A percentile compares a stretch with the other conserved stretches of the same genome.
phyloP scores from a whole-genome alignment of 2,888 invertebrate genomes.

The Ctena decussata region DNA sequence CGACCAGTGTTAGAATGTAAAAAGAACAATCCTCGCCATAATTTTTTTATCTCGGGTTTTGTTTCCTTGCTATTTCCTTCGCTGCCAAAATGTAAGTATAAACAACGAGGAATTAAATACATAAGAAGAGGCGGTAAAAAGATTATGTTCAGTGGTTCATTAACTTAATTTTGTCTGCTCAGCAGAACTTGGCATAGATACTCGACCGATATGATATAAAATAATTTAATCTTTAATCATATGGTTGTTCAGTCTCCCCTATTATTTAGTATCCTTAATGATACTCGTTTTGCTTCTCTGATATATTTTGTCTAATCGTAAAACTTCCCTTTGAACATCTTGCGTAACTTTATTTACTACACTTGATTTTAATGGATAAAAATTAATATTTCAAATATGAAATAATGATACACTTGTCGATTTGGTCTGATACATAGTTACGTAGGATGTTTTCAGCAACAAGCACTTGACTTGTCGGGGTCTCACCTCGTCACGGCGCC shows the following conservation, averaged over 20 bases:
- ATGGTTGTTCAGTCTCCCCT: background rate
- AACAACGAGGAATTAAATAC: no score
- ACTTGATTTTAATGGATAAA: constrained; percentile 46
- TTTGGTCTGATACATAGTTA: constrained; percentile 56
- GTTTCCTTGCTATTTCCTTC: no score
- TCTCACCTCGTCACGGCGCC: constrained; percentile 48
- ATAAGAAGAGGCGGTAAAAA: background rate
- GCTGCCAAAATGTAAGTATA: no score
- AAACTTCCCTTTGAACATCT: constrained; percentile 62
- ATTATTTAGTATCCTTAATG: background rate
- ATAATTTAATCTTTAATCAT: constrained; percentile 2
- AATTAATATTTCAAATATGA: constrained; percentile 54
- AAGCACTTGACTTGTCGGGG: constrained; percentile 61
- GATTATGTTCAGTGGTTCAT: background rate
- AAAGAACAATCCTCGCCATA: no score
- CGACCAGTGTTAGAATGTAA: no score
- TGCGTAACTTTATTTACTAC: constrained; percentile 57
- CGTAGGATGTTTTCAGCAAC: constrained; percentile 26
- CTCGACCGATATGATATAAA: background rate
- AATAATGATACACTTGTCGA: constrained; percentile 62
- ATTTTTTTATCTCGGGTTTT: no score
- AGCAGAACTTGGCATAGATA: background rate
- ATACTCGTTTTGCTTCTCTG: background rate
- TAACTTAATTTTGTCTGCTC: background rate
- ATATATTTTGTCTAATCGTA: constrained; percentile 17